Evolutionary conservation across 2,113 vertebrate genomes (phyloP).

Genomic region (Mus spicilegus): DNA sequence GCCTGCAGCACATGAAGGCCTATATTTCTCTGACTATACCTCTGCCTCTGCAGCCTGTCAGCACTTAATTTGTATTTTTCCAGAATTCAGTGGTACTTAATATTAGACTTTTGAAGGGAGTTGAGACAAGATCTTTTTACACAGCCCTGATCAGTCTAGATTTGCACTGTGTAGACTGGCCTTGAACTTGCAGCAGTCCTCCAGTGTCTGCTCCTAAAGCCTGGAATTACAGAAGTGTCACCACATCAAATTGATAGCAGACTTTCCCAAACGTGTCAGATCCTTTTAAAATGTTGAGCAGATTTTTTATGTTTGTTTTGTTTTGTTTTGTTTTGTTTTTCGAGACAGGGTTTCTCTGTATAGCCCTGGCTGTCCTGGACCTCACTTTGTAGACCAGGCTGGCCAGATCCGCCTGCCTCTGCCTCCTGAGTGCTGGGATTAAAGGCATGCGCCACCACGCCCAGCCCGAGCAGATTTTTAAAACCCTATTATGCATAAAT

Average conservation of each 20-base stretch:
- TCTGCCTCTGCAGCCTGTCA: constrained; percentile 2
- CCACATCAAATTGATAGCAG: neutral
- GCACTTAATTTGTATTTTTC: constrained; percentile 7
- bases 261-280: constrained; percentile 22
- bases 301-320: neutral
- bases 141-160: too few relatives aligned
- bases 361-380: too few relatives aligned
- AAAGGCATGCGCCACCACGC: too few relatives aligned
- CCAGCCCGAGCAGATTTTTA: neutral
- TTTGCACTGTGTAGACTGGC: neutral
- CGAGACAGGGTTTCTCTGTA: too few relatives aligned
- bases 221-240: neutral
- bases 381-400: too few relatives aligned
- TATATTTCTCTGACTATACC: constrained; percentile 6
- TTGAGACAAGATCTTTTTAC: neutral
- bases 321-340: too few relatives aligned
- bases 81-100: neutral
- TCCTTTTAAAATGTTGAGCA: constrained; percentile 4
- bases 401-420: too few relatives aligned
- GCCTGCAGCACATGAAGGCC: neutral
- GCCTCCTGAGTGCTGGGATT: too few relatives aligned
- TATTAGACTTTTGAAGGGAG: neutral
- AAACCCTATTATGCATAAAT: neutral
- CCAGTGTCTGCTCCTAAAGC: too few relatives aligned
- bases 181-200: neutral